phyloP scores from a whole-genome alignment of 2,888 invertebrate genomes.

The Gonocerus acuteangulatus region DNA sequence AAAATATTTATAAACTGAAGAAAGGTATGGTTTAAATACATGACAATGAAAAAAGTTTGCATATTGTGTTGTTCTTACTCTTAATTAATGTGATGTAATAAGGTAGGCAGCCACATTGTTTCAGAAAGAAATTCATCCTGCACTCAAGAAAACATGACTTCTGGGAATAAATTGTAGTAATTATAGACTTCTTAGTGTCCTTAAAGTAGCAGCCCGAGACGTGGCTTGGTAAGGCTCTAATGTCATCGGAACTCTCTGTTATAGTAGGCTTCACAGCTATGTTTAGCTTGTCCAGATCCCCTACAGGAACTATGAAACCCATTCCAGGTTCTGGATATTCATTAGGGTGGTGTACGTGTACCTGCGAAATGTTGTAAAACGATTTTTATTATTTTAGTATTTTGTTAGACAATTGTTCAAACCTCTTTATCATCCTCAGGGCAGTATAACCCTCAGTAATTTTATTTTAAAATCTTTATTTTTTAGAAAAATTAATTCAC shows the following conservation, averaged over 20 bases:
- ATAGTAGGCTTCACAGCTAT: slow-evolving; percentile 39
- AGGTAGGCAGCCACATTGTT: slow-evolving; percentile 39
- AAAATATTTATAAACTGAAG: no score
- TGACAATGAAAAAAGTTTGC: no score
- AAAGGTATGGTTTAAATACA: no score
- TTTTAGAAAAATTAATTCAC: no score
- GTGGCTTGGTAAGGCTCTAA: slow-evolving; percentile 33
- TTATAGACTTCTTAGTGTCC: slow-evolving; percentile 36
- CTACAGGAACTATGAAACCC: slow-evolving; percentile 36
- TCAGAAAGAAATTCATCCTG: slow-evolving; percentile 37
- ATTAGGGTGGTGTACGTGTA: slow-evolving; percentile 38
- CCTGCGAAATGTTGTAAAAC: no score
- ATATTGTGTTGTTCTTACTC: not conserved
- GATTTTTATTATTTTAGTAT: no score
- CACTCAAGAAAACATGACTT: slow-evolving; percentile 39
- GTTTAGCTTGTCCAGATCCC: slow-evolving; percentile 36
- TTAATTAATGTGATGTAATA: slow-evolving; percentile 36
- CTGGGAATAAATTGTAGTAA: slow-evolving; percentile 37
- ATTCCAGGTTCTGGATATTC: slow-evolving; percentile 40
- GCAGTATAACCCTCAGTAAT: no score
- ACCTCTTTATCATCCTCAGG: no score
- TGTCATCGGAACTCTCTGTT: slow-evolving; percentile 38
- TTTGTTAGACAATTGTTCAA: no score
- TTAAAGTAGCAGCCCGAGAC: slow-evolving; percentile 39
- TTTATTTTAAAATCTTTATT: no score